Base-by-base conservation (phyloP, 2,888 invertebrate genomes). In the Galerucella calmariensis region DNA sequence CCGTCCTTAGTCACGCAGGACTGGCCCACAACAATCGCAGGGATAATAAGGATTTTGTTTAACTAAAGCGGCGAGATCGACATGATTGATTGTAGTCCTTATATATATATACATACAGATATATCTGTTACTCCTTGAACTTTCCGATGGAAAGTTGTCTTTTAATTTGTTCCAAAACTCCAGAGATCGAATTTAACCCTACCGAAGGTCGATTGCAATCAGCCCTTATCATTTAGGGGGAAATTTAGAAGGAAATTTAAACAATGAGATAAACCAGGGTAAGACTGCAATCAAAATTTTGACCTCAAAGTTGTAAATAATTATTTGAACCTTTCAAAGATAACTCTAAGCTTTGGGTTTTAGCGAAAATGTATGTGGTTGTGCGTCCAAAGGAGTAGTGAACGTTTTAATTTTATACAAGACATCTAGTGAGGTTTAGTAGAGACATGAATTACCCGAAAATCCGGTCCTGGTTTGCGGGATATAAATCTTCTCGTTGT, bases 401-500 rank as follows among this genome's bases (percentile, higher is more conserved):
- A 10, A 56, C 20, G 20, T 41, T 24, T 27, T 16, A 69, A 51
- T 71, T 71, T 71, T 16, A 44, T 71, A 24, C 44, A 71, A 71
- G 61, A 44, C 16, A 11, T 48, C 24, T 44, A 44, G 48, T 35
- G 62, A 62, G 56, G 44, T 65, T 71, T 53, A 6, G 48, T 44
- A 46, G 48, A 59, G 46, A 72, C 66, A 59, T 72, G 72, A 72
- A 66, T 72, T 66, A 66, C 59, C 58, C 72, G 27, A 58, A 66
- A 66, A 72, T 35, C 72, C 72, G 72, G 72, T 66, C 72, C 72
- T 72, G 72, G 59, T 58, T 41, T 66, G 72, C 35, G 72, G 73
- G 74, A 76, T 79, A 82, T 83, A 82, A 82, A 82, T 83, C 80
- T 81, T 74, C 76, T 73, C 72, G 79, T 78, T 78, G 81, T 75